phyloP scores from a whole-genome alignment of 2,113 vertebrate genomes.

The Poecile atricapillus region DNA sequence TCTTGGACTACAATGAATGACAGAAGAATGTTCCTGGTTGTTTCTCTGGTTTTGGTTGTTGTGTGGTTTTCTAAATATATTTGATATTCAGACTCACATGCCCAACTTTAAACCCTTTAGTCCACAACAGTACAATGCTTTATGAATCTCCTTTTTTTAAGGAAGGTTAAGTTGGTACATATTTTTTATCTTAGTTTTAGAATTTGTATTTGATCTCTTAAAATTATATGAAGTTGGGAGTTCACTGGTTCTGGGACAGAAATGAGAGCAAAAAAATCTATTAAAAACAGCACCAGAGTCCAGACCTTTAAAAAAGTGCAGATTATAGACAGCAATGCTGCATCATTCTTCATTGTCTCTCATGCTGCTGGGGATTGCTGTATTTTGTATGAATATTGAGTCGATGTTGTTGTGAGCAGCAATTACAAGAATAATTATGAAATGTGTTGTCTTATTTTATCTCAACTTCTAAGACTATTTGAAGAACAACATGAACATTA shows the following conservation, averaged over 20 bases:
- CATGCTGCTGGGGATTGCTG: neutral
- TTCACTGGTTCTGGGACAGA: neutral
- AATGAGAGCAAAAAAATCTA: neutral
- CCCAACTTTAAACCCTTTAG: neutral
- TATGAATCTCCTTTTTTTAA: neutral
- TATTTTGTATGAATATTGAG: neutral
- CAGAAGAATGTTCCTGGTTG: neutral
- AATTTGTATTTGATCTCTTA: neutral
- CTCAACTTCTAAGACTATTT: neutral
- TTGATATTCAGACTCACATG: neutral
- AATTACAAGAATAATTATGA: neutral
- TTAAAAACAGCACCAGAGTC: neutral
- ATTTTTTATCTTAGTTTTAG: neutral
- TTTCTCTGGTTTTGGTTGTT: neutral
- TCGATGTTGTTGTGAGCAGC: neutral
- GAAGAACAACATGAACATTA: neutral
- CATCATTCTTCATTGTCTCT: neutral
- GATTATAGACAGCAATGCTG: neutral
- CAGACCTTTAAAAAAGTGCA: neutral
- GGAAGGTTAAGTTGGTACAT: neutral
- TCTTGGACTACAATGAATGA: neutral
- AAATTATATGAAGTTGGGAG: neutral
- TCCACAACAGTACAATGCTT: neutral
- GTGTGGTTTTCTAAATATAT: neutral
- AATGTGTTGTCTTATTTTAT: neutral